Evolutionary conservation across 2,888 invertebrate genomes (phyloP).

Genomic region (Anticlea derivata): DNA sequence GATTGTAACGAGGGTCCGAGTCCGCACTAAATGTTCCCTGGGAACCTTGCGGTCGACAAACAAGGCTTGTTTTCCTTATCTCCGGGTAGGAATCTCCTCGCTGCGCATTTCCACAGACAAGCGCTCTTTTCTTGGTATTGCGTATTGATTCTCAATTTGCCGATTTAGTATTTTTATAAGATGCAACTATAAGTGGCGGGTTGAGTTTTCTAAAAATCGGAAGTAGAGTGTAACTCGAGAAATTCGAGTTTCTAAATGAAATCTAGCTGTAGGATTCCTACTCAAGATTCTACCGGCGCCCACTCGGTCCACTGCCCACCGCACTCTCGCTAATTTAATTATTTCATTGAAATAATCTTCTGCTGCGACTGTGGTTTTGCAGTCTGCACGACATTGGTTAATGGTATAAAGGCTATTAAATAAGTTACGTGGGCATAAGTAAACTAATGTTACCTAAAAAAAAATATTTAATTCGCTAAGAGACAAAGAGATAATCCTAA

Average conservation of each 20-base stretch:
- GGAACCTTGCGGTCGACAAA: constrained; percentile 63
- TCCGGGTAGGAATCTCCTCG: constrained; percentile 52
- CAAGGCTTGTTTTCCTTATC: constrained; percentile 65
- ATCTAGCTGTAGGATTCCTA: constrained; percentile 49
- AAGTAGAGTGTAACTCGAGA: constrained; percentile 41
- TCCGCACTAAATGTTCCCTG: constrained; percentile 69
- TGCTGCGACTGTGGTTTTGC: constrained; percentile 59
- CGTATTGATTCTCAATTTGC: constrained; percentile 49
- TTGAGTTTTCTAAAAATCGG: constrained; percentile 33
- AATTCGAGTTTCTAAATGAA: constrained; percentile 52
- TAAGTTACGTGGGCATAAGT: constrained; percentile 46
- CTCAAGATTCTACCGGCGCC: constrained; percentile 67
- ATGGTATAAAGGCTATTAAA: constrained; percentile 52
- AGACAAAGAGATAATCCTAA: too few relatives aligned
- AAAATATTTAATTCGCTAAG: too few relatives aligned
- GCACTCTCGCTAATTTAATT: constrained; percentile 69
- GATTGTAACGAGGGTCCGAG: constrained; percentile 77
- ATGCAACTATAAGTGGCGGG: too few relatives aligned
- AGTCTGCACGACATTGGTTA: constrained; percentile 55
- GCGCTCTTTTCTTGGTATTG: constrained; percentile 44
- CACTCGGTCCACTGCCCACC: constrained; percentile 65
- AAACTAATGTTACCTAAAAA: too few relatives aligned
- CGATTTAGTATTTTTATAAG: constrained; percentile 44
- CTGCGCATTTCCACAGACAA: constrained; percentile 44
- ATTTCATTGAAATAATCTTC: constrained; percentile 74